Base-by-base conservation (phyloP, 2,888 invertebrate species). In the Ophioninae sp. region DNA sequence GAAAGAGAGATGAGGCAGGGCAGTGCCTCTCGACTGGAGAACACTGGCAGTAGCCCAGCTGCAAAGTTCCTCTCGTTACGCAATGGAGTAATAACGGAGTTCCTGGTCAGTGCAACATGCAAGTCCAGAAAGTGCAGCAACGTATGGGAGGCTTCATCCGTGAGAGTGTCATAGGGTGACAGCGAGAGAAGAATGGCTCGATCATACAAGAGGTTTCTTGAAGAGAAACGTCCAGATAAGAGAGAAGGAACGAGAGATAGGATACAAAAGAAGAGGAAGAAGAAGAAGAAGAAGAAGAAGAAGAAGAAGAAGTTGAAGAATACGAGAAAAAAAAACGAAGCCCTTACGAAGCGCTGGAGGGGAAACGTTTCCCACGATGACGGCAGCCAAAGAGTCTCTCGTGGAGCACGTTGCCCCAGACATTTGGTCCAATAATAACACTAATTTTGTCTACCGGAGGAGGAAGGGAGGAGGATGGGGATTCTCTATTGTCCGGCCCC, bases 391-490 rank as follows among this genome's bases (percentile, higher is more conserved):
- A 73, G 74, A 75, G 67, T 79, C 79, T 84, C 84, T 84, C 84
- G 79, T 71, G 76, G 37, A 82, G 82, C 79, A 73, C 89, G 85
- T 87, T 88, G 88, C 87, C 89, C 89, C 91, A 90, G 91, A 91
- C 92, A 92, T 92, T 92, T 91, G 91, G 91, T 90, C 91, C 91
- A 91, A 91, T 92, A 92, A 92, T 92, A 92, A 92, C 89, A 92
- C 91, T 92, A 91, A 92, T 92, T 92, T 90, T 87, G 90, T 90
- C 89, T 89, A 90, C 90, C 89, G 88, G 90, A 91, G 91, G 91
- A 3, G 30, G 30, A 30, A 30, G 30, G 30, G 3, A 3, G 30
- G 30, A 30, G 30, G 30, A 30, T 30, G 30, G 91, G 51, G 91
- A 92, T 91, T 82, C 84, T 89, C 91, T 90, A 91, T 91, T 92